Evolutionary conservation across 2,113 vertebrate species (phyloP), one percentile per base, ranked within the genome.

Genomic region (Pristiophorus japonicus): DNA sequence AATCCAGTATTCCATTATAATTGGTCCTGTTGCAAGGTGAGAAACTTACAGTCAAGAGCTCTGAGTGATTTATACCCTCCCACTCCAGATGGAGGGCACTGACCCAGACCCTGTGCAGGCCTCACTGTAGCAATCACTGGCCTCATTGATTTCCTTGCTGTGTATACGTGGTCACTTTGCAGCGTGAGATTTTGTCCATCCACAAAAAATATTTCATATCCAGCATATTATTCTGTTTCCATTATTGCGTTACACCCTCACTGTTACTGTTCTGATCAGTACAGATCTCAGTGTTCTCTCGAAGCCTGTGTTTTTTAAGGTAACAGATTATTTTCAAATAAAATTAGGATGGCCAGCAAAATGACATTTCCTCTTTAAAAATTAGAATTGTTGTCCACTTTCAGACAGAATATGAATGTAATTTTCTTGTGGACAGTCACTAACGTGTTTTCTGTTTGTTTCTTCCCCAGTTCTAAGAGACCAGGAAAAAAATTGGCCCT

Each of bases 401-500:
- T 95, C 1, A 20, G 34, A n/a, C 30, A 59, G 51, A 91, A 62
- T 91, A n/a, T 90, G 0, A 59, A 59, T 51, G 87, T 30, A 90
- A 16, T 88, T 55, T 14, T 88, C 18, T 90, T 59, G 87, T 59
- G 6, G 55, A 18, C 27, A 34, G 34, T 45, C 95, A 78, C 92
- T 20, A 27, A 65, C 55, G 4, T 5, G 65, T 96, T 27, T 38
- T 30, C 6, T 96, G 18, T 84, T 92, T 70, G 11, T 85, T 96
- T 98, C 97, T 38, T 96, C 51, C 55, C 0, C 70, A 98, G 98
- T 98, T 96, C 97, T 99, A 73, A 97, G 98, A 95, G 99, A 99
- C 63, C 99, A 99, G 96, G 99, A 99, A 97, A 99, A 99, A 97
- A 99, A 99, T 96, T 99, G 99, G 99, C 99, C 99, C 0, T 99